A percentile compares a stretch with the other conserved stretches of the same genome.
Evolutionary conservation across 37 sponge, comb jelly and placozoan genomes (phyloP).

Genomic region (Spongilla lacustris): DNA sequence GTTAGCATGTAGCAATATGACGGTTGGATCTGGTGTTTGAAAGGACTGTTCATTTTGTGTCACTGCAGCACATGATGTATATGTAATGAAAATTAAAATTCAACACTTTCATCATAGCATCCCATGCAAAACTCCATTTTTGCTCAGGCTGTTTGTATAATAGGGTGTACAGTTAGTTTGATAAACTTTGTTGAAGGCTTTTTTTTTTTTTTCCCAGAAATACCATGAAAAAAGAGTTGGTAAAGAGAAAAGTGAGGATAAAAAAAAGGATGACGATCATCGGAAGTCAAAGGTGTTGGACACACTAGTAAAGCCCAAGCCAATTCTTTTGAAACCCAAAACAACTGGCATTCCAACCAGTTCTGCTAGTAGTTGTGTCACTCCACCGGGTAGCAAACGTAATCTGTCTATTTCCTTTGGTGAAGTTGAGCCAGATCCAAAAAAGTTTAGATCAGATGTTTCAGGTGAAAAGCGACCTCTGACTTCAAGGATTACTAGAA

Average conservation of each 20-base stretch:
- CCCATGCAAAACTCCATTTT: no score
- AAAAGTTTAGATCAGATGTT: not conserved
- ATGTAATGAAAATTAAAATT: no score
- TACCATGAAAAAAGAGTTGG: slow-evolving; percentile 28
- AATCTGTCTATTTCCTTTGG: slow-evolving; percentile 1
- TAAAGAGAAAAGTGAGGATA: slow-evolving; percentile 35
- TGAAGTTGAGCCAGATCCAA: slow-evolving; percentile 2
- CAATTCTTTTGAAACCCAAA: not conserved
- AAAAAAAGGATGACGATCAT: slow-evolving; percentile 5
- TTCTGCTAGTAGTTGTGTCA: not conserved
- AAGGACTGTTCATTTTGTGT: no score
- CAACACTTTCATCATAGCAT: no score
- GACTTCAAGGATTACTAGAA: not conserved
- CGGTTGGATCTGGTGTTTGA: no score
- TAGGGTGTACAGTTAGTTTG: no score
- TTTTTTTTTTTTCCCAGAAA: slow-evolving; percentile 1
- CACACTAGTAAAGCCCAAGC: not conserved
- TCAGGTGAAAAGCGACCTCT: not conserved
- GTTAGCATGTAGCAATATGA: no score
- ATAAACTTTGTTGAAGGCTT: not conserved
- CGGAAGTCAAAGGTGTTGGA: not conserved
- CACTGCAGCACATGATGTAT: no score
- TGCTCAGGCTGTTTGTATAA: no score
- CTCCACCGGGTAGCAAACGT: slow-evolving; percentile 18
- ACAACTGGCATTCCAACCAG: not conserved